These are phyloP conservation scores for Vesta saturnalis DNA, from an alignment of 2,888 invertebrate species.

Conservation along the genomic window DNA sequence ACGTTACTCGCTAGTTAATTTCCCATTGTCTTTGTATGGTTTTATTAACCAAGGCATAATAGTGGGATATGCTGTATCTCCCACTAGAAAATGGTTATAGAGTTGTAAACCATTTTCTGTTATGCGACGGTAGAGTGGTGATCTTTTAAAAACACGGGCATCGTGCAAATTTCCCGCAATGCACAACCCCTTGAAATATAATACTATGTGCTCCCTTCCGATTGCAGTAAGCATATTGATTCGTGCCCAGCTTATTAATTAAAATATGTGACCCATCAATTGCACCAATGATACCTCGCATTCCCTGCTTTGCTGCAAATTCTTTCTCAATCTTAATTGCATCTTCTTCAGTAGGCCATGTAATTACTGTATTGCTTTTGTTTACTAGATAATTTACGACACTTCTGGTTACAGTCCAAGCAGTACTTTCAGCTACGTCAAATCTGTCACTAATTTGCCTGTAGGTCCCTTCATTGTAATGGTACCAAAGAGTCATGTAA, in stretches of 20 bases:
- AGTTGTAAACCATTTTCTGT: slow-evolving; percentile 12
- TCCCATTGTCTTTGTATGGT: slow-evolving; percentile 41
- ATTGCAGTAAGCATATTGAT: slow-evolving; percentile 12
- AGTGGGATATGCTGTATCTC: slow-evolving; percentile 39
- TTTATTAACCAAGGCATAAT: slow-evolving; percentile 33
- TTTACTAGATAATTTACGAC: no score
- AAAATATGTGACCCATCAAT: no score
- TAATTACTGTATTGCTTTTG: no score
- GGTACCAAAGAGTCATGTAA: slow-evolving; percentile 7
- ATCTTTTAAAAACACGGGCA: slow-evolving; percentile 43
- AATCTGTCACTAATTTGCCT: no score
- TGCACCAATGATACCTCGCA: no score
- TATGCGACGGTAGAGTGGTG: slow-evolving; percentile 27
- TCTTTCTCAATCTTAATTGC: no score
- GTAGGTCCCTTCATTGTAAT: slow-evolving; percentile 3
- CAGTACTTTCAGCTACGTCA: no score
- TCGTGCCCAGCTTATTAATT: background rate
- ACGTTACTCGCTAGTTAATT: slow-evolving; percentile 30
- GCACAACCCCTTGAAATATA: slow-evolving; percentile 31
- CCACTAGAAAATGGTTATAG: no score
- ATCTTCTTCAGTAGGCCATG: no score
- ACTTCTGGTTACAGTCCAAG: no score
- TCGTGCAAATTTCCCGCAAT: slow-evolving; percentile 33
- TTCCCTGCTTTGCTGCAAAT: no score
- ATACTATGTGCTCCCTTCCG: no score